Evolutionary conservation across 2,797 vertebrate genomes (phyloP), one percentile per base, ranked within the genome.

Genomic region (Gymnothorax reevesii): DNA sequence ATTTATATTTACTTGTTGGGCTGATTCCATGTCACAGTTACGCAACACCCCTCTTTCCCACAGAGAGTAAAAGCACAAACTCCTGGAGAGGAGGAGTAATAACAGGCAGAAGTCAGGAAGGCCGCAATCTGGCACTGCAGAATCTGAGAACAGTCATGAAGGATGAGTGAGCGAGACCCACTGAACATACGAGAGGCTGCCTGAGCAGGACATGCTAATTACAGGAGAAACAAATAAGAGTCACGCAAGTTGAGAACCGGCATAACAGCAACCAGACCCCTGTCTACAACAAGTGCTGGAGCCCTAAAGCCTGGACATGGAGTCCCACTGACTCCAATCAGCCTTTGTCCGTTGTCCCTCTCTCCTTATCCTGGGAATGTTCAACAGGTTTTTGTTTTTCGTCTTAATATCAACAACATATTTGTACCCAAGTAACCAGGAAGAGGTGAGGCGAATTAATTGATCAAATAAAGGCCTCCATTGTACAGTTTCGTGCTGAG

Each of bases 1-100:
- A 60, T 54, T 49, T 57, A 54, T 80, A 69, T 69, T 69, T 83
- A 86, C 71, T 15, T 82, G 25, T 22, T 57, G 42, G 57, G 54
- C 54, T 27, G 13, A 55, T 1, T 52, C 33, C 83, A 84, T 84
- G 54, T 69, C 57, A 64, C 42, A 57, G 77, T 69, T 86, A 52
- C 13, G 27, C 27, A 82, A 82, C 77, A 57, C 22, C 20, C 55
- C 10, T 33, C 52, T 25, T 54, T 57, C 71, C 10, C 22, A 71
- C 66, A 57, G 49, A 80, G 10, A 52, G 4, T 33, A 33, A 27
- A 17, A 71, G 57, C 13, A 42, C n/a, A 42, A 54, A 27, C 33
- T 42, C 33, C 2, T 42, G 49, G 17, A 7, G 60, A 27, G 60
- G 20, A 25, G 64, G 25, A 15, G 42, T 52, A 60, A 5, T 25